Conservation (phyloP, 2,113 vertebrate genomes). For the Centropus unirufus region DNA sequence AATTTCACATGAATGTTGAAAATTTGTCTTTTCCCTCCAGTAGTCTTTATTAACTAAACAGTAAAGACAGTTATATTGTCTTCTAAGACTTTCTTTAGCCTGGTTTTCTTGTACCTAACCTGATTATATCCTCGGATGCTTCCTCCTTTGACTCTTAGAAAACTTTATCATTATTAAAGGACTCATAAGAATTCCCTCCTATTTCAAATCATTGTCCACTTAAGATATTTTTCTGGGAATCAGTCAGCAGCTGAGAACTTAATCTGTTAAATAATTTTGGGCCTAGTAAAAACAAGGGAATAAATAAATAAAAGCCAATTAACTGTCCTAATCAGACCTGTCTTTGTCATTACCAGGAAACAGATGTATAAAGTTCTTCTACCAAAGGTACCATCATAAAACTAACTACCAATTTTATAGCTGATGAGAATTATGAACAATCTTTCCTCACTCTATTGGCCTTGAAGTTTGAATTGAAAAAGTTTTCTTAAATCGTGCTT, state of each 20-base stretch:
- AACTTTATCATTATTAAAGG: neutral
- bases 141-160: neutral
- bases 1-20: neutral
- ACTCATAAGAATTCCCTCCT: neutral
- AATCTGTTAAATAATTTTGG: neutral
- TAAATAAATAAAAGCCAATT: neutral
- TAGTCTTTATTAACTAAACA: neutral
- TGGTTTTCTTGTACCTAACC: neutral
- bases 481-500: neutral
- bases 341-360: neutral
- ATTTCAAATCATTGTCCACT: neutral
- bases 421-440: neutral
- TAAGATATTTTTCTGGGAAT: neutral
- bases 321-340: neutral
- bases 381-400: neutral
- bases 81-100: neutral
- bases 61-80: neutral
- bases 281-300: neutral
- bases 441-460: neutral
- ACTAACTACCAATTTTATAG: neutral
- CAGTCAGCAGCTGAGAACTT: neutral
- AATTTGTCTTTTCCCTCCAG: accelerated
- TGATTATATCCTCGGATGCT: neutral
- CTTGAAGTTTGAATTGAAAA: neutral
- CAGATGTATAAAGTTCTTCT: neutral